phyloP scores from a whole-genome alignment of 1,140 invertebrate genomes.

The Brachionus manjavacas region DNA sequence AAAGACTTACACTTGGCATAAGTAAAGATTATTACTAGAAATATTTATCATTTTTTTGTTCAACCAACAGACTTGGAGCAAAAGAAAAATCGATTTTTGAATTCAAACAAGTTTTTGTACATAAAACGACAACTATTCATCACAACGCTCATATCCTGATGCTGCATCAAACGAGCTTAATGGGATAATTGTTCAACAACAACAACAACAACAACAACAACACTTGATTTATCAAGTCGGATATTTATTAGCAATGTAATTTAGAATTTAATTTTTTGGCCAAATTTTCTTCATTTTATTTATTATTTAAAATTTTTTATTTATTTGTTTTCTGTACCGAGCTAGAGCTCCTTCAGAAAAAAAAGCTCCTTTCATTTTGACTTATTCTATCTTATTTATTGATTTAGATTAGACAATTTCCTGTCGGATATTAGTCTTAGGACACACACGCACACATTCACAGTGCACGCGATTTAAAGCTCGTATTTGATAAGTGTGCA shows the following conservation, averaged over 20 bases:
- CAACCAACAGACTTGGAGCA: background rate
- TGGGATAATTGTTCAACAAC: background rate
- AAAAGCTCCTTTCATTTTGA: no score
- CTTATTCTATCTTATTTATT: background rate
- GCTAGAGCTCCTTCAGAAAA: no score
- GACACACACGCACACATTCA: background rate
- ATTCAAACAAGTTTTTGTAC: background rate
- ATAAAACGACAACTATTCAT: background rate
- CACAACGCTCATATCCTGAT: background rate
- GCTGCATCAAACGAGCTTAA: background rate
- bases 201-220: background rate
- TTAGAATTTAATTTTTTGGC: background rate
- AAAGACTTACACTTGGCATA: background rate
- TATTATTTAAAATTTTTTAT: no score
- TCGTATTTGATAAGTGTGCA: background rate
- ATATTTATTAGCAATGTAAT: background rate
- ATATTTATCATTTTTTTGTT: background rate
- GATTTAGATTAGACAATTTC: background rate
- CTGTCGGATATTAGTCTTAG: background rate
- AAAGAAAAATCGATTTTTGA: background rate
- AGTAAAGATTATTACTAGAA: background rate
- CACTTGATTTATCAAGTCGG: background rate
- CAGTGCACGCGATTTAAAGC: background rate
- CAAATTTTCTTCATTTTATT: background rate
- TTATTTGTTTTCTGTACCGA: no score